Evolutionary conservation across 2,797 vertebrate species (phyloP).

Genomic region (Carcharodon carcharias): DNA sequence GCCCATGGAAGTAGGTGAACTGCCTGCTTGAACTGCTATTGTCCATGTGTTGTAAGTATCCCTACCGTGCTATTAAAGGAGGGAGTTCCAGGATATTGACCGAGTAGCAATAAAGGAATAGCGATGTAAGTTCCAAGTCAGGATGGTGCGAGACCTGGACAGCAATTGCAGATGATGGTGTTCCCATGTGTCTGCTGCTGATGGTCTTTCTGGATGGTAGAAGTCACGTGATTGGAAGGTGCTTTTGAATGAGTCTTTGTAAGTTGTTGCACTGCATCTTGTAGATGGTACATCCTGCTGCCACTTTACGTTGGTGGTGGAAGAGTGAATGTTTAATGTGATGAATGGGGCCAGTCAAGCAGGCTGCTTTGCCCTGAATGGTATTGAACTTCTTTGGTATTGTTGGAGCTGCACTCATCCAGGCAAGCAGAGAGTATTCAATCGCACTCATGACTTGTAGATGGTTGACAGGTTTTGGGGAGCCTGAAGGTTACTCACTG

Average conservation of each 20-base stretch:
- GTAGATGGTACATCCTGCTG: no score
- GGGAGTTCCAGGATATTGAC: neutral
- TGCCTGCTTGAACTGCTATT: neutral
- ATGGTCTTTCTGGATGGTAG: neutral
- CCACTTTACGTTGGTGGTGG: neutral
- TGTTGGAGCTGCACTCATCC: neutral
- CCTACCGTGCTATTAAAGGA: neutral
- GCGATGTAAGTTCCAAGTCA: neutral
- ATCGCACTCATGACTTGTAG: neutral
- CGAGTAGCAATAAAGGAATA: neutral
- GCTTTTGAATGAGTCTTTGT: neutral
- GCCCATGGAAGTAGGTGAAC: neutral
- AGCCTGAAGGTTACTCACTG: neutral
- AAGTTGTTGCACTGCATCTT: neutral
- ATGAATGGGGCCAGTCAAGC: neutral
- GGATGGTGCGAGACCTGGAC: no score
- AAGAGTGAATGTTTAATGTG: neutral
- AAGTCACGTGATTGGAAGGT: neutral
- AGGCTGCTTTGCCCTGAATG: neutral
- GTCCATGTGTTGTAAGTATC: neutral
- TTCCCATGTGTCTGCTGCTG: neutral
- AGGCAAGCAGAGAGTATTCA: neutral
- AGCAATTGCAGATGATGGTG: neutral
- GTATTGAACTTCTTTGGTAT: neutral
- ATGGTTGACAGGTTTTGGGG: neutral